These are phyloP conservation scores for Lasioglossum zephyrum DNA, from an alignment of 2,888 invertebrate species.

Conservation along the genomic window DNA sequence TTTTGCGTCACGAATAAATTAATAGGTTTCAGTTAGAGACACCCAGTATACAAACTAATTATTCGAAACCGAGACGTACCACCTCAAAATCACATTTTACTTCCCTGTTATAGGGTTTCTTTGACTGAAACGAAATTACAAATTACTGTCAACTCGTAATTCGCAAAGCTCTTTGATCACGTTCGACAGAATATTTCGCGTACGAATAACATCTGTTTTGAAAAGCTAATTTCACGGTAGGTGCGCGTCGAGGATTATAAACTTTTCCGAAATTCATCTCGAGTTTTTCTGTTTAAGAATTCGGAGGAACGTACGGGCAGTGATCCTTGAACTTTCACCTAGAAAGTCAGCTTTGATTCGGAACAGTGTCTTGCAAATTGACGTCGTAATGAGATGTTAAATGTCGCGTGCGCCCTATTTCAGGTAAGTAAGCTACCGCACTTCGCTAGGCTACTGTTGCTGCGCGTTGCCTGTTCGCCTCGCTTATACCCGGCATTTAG, in stretches of 20 bases:
- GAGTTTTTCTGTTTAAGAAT: neutral
- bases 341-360: neutral
- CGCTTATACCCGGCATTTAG: neutral
- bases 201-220: neutral
- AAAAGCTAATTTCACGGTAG: neutral
- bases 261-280: neutral
- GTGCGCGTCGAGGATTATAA: neutral
- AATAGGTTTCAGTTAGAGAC: no score
- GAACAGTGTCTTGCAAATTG: neutral
- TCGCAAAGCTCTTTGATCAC: neutral
- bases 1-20: no score
- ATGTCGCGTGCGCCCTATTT: neutral
- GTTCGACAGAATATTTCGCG: neutral
- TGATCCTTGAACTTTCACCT: neutral
- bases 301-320: neutral
- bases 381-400: constrained; percentile 4
- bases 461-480: neutral
- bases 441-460: neutral
- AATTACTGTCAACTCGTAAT: neutral
- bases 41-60: no score
- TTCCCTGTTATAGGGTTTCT: neutral
- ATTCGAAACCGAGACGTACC: no score
- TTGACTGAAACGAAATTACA: neutral
- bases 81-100: no score
- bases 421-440: neutral